These are phyloP conservation scores for human (Homo sapiens) DNA, from an alignment of 2,113 vertebrate species.

Conservation along the genomic window GRCh38 chr6:121350501-121351000, in stretches of 20 bases:
- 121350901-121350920: neutral
- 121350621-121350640: neutral
- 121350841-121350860: neutral
- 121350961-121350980: too few relatives aligned
- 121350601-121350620: neutral
- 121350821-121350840: neutral
- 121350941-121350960: neutral
- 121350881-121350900: neutral
- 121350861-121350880: neutral
- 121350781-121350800: neutral
- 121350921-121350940: neutral
- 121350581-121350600: neutral
- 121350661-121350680: neutral
- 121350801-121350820: neutral
- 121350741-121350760: neutral
- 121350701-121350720: neutral
- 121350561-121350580: neutral
- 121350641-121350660: neutral
- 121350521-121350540: neutral
- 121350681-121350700: neutral
- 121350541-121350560: neutral
- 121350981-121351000: too few relatives aligned
- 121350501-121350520: neutral
- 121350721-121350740: neutral
- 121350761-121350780: neutral